Conservation (phyloP, 2,113 vertebrate species). For the Centropus unirufus region DNA sequence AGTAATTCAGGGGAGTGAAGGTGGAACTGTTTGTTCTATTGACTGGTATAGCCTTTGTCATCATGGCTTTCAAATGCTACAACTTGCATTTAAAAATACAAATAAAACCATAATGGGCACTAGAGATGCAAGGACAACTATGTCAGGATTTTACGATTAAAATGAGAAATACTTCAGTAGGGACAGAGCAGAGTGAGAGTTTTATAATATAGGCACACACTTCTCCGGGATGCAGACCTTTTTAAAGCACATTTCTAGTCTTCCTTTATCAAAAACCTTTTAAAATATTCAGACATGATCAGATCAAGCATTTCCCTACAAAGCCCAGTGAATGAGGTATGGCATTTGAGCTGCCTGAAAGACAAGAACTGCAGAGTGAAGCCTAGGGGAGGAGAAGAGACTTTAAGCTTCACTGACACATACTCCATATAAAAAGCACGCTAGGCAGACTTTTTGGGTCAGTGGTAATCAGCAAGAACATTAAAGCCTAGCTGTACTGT, state of each 20-base stretch:
- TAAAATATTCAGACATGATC: conserved; percentile 68
- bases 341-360: conserved; percentile 68
- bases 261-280: conserved; percentile 14
- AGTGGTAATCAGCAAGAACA: conserved; percentile 68
- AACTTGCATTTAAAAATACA: background rate
- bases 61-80: background rate
- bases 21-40: background rate
- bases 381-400: conserved; percentile 65
- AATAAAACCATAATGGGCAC: background rate
- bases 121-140: background rate
- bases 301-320: conserved; percentile 62
- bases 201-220: background rate
- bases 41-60: background rate
- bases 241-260: conserved; percentile 34
- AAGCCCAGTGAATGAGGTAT: conserved; percentile 42
- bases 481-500: conserved; percentile 56
- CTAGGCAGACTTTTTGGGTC: conserved; percentile 71
- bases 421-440: conserved; percentile 61
- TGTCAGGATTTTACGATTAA: background rate
- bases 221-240: conserved; percentile 20
- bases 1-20: background rate
- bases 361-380: conserved; percentile 53
- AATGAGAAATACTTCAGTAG: background rate
- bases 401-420: conserved; percentile 70
- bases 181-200: background rate